A percentile compares a stretch with the other conserved stretches of the same genome.
phyloP scores from a whole-genome alignment of 92 coral and sea anemone genomes.

The Porites lobata region DNA sequence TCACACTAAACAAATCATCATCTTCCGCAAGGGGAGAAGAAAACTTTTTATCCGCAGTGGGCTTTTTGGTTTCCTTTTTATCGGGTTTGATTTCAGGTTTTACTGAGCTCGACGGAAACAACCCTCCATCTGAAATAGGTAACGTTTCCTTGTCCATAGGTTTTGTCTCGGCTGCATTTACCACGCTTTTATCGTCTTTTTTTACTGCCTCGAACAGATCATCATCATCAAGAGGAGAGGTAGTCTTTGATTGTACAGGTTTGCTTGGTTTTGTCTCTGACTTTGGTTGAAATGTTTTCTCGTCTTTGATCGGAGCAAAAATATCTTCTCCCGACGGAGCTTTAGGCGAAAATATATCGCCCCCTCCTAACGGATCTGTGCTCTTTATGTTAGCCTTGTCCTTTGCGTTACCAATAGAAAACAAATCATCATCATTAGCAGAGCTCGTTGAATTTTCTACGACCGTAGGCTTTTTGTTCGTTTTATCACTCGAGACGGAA shows the following conservation, averaged over 20 bases:
- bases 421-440: constrained; percentile 53
- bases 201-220: constrained; percentile 47
- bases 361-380: constrained; percentile 11
- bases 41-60: background rate
- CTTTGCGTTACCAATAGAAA: constrained; percentile 30
- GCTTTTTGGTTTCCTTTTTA: constrained; percentile 31
- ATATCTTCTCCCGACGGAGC: background rate
- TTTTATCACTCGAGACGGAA: constrained; percentile 35
- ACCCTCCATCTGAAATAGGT: constrained; percentile 48
- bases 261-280: constrained; percentile 18
- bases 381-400: constrained; percentile 4
- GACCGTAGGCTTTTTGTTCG: background rate
- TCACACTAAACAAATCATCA: constrained; percentile 78
- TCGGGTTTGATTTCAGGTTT: constrained; percentile 30
- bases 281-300: constrained; percentile 16
- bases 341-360: background rate
- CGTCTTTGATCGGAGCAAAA: constrained; percentile 9
- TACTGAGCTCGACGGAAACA: constrained; percentile 30
- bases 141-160: constrained; percentile 7
- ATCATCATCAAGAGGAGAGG: constrained; percentile 45
- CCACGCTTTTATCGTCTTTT: constrained; percentile 13
- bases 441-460: background rate
- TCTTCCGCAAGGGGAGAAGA: constrained; percentile 60
- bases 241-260: constrained; percentile 30
- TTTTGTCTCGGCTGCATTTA: constrained; percentile 17